phyloP scores from a whole-genome alignment of 2,888 invertebrate species.

The Erebia epiphron region DNA sequence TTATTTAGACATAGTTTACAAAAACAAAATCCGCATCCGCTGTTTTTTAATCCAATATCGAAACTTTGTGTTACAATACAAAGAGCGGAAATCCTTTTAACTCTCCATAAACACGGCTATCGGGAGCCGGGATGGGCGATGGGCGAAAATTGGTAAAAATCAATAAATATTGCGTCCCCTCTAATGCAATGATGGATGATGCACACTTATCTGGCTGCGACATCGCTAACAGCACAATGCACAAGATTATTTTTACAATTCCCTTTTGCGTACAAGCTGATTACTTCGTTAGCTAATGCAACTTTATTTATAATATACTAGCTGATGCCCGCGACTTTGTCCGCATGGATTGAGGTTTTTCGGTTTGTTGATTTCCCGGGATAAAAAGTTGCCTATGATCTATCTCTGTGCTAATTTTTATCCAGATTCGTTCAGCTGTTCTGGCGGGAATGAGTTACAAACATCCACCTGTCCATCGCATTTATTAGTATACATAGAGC shows the following conservation, averaged over 20 bases:
- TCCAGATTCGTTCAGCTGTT: too few relatives aligned
- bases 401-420: too few relatives aligned
- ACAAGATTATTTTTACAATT: constrained; percentile 40
- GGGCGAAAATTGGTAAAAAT: constrained; percentile 64
- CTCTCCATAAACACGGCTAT: constrained; percentile 39
- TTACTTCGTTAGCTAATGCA: constrained; percentile 25
- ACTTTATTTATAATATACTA: constrained; percentile 1
- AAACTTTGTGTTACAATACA: constrained; percentile 33
- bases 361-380: too few relatives aligned
- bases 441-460: too few relatives aligned
- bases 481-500: too few relatives aligned
- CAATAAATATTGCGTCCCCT: constrained; percentile 69
- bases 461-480: too few relatives aligned
- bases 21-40: constrained; percentile 22
- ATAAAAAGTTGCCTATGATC: too few relatives aligned
- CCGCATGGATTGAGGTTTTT: neutral
- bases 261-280: constrained; percentile 45
- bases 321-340: neutral
- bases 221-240: constrained; percentile 63
- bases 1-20: constrained; percentile 19
- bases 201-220: constrained; percentile 67
- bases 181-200: constrained; percentile 76
- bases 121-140: constrained; percentile 34
- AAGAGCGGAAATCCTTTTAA: constrained; percentile 40
- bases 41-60: constrained; percentile 36